A percentile compares a stretch with the other conserved stretches of the same genome.
phyloP scores from a whole-genome alignment of 2,888 invertebrate genomes.

The Achlya flavicornis region DNA sequence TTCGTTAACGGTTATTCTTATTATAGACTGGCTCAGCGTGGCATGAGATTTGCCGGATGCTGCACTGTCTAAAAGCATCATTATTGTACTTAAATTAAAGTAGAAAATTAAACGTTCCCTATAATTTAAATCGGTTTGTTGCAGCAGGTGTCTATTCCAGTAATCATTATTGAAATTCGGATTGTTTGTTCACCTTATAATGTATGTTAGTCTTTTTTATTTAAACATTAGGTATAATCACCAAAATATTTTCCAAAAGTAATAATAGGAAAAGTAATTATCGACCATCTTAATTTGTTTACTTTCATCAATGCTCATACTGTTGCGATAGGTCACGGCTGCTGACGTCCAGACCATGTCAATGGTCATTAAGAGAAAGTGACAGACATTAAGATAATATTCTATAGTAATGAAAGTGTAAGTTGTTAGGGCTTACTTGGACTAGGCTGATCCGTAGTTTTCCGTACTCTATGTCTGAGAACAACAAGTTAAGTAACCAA shows the following conservation, averaged over 20 bases:
- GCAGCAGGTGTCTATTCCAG: not conserved
- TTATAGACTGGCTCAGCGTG: constrained; percentile 54
- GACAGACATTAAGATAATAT: constrained; percentile 57
- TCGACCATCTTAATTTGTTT: constrained; percentile 23
- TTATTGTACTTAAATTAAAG: constrained; percentile 15
- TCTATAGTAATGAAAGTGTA: constrained; percentile 47
- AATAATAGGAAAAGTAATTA: constrained; percentile 11
- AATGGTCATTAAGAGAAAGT: constrained; percentile 54
- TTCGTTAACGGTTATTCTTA: constrained; percentile 65
- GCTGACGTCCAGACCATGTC: constrained; percentile 40
- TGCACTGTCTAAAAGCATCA: constrained; percentile 12
- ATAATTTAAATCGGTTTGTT: constrained; percentile 7
- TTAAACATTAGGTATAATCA: not conserved
- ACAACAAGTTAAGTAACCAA: constrained; percentile 21
- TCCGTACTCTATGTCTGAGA: not conserved
- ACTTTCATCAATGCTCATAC: constrained; percentile 27
- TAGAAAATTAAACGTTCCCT: constrained; percentile 12
- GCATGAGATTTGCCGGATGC: constrained; percentile 20
- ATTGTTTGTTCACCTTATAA: not conserved
- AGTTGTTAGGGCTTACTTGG: constrained; percentile 27
- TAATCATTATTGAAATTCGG: not conserved
- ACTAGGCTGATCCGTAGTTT: not conserved
- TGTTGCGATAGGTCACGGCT: constrained; percentile 62
- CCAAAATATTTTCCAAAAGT: not conserved
- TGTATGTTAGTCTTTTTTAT: not conserved